These are phyloP conservation scores for Aleiodes alternator DNA, from an alignment of 2,888 invertebrate species.

Conservation along the genomic window DNA sequence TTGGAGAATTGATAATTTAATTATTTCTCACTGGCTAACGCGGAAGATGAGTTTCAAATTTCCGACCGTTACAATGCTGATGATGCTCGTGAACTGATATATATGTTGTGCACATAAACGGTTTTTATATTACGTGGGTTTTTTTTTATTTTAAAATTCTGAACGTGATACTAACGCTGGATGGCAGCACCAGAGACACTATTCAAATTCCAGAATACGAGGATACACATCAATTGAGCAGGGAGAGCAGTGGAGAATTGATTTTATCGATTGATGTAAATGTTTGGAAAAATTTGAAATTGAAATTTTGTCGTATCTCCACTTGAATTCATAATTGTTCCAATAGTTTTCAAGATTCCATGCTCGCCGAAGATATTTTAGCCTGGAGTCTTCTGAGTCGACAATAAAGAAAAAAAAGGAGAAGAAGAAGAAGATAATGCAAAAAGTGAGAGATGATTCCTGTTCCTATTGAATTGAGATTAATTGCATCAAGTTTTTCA, in stretches of 20 bases:
- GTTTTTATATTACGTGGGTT: not conserved
- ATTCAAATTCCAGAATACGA: not conserved
- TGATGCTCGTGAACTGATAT: conserved; percentile 16
- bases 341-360: too few relatives aligned
- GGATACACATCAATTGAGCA: not conserved
- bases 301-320: not conserved
- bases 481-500: too few relatives aligned
- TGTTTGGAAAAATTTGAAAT: not conserved
- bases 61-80: conserved; percentile 26
- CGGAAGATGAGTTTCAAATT: conserved; percentile 6
- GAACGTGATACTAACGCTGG: not conserved
- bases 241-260: not conserved
- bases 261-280: conserved; percentile 24
- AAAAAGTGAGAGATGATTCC: too few relatives aligned
- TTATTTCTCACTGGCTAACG: too few relatives aligned
- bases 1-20: not conserved
- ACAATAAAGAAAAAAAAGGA: too few relatives aligned
- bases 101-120: not conserved
- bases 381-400: too few relatives aligned
- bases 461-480: too few relatives aligned
- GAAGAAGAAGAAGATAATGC: too few relatives aligned
- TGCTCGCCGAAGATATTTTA: too few relatives aligned
- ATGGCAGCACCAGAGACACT: conserved; percentile 12
- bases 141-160: not conserved
- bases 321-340: too few relatives aligned